Percentiles rank a stretch among this genome's conserved stretches.
These are phyloP conservation scores for Planiliza haematocheilus DNA, from an alignment of 2,113 vertebrate species.

Conservation along the genomic window DNA sequence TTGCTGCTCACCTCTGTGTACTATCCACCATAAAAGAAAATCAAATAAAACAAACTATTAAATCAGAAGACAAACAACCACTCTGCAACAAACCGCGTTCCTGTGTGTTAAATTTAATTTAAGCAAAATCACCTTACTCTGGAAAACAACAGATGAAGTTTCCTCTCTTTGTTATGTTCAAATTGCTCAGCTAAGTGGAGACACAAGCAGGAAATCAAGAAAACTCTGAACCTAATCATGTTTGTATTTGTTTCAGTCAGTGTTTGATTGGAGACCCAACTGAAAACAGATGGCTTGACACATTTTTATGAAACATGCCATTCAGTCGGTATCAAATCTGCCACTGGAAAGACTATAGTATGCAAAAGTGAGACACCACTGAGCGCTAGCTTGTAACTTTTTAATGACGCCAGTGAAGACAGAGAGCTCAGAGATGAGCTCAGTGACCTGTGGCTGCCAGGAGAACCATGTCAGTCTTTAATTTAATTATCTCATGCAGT, in stretches of 20 bases:
- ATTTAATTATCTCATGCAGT: conserved; percentile 41
- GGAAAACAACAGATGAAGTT: not conserved
- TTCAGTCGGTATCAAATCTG: not conserved
- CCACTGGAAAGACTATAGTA: not conserved
- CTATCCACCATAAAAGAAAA: not conserved
- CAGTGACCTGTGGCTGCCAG: conserved; percentile 16
- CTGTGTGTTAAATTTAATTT: too few relatives aligned
- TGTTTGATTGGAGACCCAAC: not conserved
- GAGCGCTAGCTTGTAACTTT: conserved; percentile 20
- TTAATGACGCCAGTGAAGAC: conserved; percentile 41
- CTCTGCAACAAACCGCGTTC: not conserved
- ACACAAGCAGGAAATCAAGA: not conserved
- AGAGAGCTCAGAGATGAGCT: conserved; percentile 5
- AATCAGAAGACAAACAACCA: not conserved
- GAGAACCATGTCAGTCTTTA: conserved; percentile 29
- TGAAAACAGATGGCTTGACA: not conserved
- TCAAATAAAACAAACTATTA: too few relatives aligned
- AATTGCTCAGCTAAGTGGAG: not conserved
- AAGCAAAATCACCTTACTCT: not conserved
- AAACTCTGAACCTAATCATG: not conserved
- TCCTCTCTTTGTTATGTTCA: not conserved
- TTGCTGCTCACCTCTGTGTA: not conserved
- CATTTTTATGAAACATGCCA: not conserved
- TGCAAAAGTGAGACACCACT: not conserved
- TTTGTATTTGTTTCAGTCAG: not conserved